A percentile compares a stretch with the other conserved stretches of the same genome.
These are phyloP conservation scores for Lota lota DNA, from an alignment of 2,113 vertebrate genomes.

Conservation along the genomic window DNA sequence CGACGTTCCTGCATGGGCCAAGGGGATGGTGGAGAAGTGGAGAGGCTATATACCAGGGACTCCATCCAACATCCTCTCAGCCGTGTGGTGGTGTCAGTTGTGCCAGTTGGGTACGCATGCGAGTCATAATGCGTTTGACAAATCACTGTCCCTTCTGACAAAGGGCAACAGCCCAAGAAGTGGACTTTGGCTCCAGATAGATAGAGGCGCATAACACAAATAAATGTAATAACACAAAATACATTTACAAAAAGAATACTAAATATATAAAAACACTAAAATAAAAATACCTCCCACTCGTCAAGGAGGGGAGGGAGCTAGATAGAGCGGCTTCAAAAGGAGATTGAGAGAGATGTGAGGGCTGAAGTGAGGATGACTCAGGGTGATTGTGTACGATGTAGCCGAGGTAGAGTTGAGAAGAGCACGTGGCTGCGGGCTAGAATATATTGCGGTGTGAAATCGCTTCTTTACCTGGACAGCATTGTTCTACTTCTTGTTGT, in stretches of 20 bases:
- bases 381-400: slow-evolving; percentile 62
- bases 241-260: slow-evolving; percentile 12
- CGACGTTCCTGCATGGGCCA: too few relatives aligned
- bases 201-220: slow-evolving; percentile 53
- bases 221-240: too few relatives aligned
- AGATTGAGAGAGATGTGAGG: slow-evolving; percentile 69
- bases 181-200: slow-evolving; percentile 75
- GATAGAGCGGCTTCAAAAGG: slow-evolving; percentile 65
- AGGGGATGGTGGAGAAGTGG: slow-evolving; percentile 33
- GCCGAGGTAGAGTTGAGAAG: slow-evolving; percentile 57
- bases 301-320: slow-evolving; percentile 42
- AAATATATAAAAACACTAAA: slow-evolving; percentile 19
- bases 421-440: slow-evolving; percentile 55
- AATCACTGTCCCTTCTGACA: slow-evolving; percentile 66
- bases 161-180: slow-evolving; percentile 49
- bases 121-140: slow-evolving; percentile 81
- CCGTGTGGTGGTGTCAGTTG: slow-evolving; percentile 14
- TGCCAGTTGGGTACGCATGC: slow-evolving; percentile 50
- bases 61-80: slow-evolving; percentile 73
- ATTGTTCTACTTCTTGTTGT: slow-evolving; percentile 35
- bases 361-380: slow-evolving; percentile 71
- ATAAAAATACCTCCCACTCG: slow-evolving; percentile 79
- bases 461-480: slow-evolving; percentile 37
- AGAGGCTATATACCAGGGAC: slow-evolving; percentile 60
- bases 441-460: slow-evolving; percentile 41